phyloP scores from a whole-genome alignment of 2,113 vertebrate species.

The Pollachius pollachius region DNA sequence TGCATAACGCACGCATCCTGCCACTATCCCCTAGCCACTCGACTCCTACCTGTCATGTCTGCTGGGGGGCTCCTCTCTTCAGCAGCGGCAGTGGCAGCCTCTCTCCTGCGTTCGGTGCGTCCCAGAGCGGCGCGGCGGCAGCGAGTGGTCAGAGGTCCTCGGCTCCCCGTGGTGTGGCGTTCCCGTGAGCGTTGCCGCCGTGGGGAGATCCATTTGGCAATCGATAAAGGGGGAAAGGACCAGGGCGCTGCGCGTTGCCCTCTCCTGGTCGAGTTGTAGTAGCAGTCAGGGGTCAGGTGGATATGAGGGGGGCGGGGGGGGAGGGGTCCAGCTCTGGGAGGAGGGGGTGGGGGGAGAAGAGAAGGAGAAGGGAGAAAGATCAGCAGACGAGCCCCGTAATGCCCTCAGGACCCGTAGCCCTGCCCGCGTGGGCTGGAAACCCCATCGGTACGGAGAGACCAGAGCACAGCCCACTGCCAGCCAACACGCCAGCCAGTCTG shows the following conservation, averaged over 20 bases:
- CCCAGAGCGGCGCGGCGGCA: background rate
- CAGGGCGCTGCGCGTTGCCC: constrained; percentile 22
- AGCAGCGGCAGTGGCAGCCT: background rate
- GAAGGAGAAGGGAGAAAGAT: constrained; percentile 17
- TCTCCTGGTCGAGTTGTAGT: constrained; percentile 10
- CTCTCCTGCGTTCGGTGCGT: background rate
- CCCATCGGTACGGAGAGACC: constrained; percentile 62
- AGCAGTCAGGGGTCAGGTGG: constrained; percentile 12
- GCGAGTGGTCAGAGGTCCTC: constrained; percentile 34
- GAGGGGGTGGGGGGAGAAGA: background rate
- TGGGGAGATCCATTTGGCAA: constrained; percentile 52
- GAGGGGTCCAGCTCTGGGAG: background rate
- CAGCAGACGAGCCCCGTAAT: constrained; percentile 37
- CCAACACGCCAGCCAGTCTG: constrained; percentile 41
- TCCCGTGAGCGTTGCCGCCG: constrained; percentile 23
- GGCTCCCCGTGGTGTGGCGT: constrained; percentile 47
- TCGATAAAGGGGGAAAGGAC: constrained; percentile 19
- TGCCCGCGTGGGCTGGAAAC: constrained; percentile 52
- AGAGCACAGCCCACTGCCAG: constrained; percentile 61
- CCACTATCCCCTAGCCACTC: constrained; percentile 3
- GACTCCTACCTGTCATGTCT: constrained; percentile 74
- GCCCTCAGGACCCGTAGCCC: constrained; percentile 54
- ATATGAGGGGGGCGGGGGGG: background rate
- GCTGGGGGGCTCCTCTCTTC: constrained; percentile 37
- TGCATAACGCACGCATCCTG: background rate